Conservation (phyloP, 2,113 vertebrate genomes). For the Atractosteus spatula region DNA sequence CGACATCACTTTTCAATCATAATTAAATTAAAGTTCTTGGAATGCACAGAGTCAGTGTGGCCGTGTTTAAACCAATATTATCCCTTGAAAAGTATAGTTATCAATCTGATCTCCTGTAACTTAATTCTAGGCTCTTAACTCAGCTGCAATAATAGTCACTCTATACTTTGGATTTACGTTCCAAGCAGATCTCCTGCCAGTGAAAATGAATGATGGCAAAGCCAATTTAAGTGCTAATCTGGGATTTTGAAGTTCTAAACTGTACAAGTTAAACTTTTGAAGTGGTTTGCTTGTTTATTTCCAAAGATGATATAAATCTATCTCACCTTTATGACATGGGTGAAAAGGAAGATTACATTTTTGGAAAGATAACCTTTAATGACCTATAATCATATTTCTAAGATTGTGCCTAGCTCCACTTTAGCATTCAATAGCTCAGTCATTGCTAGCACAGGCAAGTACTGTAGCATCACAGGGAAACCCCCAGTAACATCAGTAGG, state of each 20-base stretch:
- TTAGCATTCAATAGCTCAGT: not conserved
- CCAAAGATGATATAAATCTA: not conserved
- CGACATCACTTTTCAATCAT: not conserved
- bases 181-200: not conserved
- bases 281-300: too few species aligned
- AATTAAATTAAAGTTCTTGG: not conserved
- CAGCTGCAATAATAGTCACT: conserved; percentile 47
- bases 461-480: too few species aligned
- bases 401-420: conserved; percentile 21
- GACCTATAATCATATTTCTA: conserved; percentile 6
- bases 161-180: not conserved
- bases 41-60: conserved; percentile 24
- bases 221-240: conserved; percentile 2
- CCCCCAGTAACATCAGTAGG: too few species aligned
- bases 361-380: not conserved
- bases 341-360: not conserved
- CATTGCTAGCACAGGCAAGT: too few species aligned
- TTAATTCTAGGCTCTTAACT: conserved; percentile 26
- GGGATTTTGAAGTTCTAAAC: not conserved
- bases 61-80: conserved; percentile 39
- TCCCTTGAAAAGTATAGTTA: conserved; percentile 40
- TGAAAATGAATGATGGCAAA: not conserved
- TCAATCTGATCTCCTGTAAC: conserved; percentile 48
- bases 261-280: not conserved
- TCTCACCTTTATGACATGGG: not conserved